A percentile compares a stretch with the other conserved stretches of the same genome.
phyloP scores from a whole-genome alignment of 1,140 invertebrate species.

The Procambarus clarkii region DNA sequence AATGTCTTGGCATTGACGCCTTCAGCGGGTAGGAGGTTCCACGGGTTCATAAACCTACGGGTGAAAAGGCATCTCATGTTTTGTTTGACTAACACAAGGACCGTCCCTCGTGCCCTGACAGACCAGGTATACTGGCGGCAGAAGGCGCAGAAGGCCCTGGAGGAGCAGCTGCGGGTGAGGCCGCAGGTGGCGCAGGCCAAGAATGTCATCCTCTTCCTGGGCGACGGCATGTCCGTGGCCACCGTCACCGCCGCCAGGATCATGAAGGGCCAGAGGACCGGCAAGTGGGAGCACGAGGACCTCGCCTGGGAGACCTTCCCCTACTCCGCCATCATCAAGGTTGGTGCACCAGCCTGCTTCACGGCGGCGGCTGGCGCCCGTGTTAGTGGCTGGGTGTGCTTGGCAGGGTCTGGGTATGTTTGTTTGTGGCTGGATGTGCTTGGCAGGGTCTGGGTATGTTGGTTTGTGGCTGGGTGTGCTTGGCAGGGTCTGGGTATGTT shows the following conservation, averaged over 20 bases:
- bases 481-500: too few relatives aligned
- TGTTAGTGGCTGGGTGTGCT: not conserved
- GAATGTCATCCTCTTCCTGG: conserved; percentile 87
- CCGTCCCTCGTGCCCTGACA: not conserved
- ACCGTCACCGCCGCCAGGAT: conserved; percentile 86
- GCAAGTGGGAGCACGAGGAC: conserved; percentile 30
- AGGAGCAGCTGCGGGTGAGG: conserved; percentile 13
- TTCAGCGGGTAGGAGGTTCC: too few relatives aligned
- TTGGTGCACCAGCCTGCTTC: not conserved
- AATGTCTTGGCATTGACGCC: too few relatives aligned
- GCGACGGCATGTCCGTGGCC: conserved; percentile 87
- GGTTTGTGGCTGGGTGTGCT: too few relatives aligned
- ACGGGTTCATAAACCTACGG: too few relatives aligned
- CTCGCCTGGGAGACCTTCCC: conserved; percentile 41
- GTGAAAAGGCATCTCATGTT: too few relatives aligned
- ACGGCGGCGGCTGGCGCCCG: too few relatives aligned
- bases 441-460: too few relatives aligned
- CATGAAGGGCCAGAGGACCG: conserved; percentile 80
- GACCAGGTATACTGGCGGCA: conserved; percentile 52
- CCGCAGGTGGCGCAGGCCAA: conserved; percentile 77
- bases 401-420: too few relatives aligned
- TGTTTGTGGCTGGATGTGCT: too few relatives aligned
- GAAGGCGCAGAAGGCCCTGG: conserved; percentile 13
- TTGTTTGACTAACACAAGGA: too few relatives aligned
- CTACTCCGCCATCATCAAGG: conserved; percentile 38